Base-by-base conservation (phyloP, 2,888 invertebrate species). In the Lasioglossum leucozonium region DNA sequence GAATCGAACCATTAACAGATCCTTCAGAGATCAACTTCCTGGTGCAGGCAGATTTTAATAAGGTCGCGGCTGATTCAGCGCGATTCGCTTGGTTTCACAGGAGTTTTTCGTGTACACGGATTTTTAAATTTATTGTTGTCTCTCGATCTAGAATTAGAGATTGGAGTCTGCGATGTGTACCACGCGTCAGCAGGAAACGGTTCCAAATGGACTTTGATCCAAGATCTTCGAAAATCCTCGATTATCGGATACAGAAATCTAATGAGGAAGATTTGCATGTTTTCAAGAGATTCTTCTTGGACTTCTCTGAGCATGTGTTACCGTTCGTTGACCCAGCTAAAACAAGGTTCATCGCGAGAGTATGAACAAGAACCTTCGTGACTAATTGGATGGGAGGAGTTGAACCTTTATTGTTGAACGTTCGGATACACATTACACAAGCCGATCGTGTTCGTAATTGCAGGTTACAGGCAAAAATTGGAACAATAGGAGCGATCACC, bases 281-380 rank as follows among this genome's bases (percentile, higher is more conserved):
- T 51, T 22, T 22, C 6, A 8, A 51, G 22, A 22, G 22, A 51
- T 51, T 51, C 22, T 51, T 22, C 22, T 22, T 22, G 18, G 6
- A 51, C 8, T 22, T 51, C 22, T 22, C 8, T 22, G 22, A 22
- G 22, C 8, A 47, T 51, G 22, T 51, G 2, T 22, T 30, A 10
- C n/a, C 44, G 82, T 72, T 44, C 83, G 71, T 81, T 67, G 65
- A 82, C 76, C 72, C 76, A 71, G 37, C 26, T 58, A 26, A 13
- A 58, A 58, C 13, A 55, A 26, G 55, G 55, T 58, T 58, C 55
- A 4, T 4, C 3, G 58, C 26, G 58, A 1, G 58, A 58, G 58
- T 26, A 13, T 26, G 26, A 13, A 11, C 58, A 58, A 58, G 58
- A 58, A 58, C 26, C 58, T 58, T 58, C 58, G 26, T 26, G 34